phyloP scores from a whole-genome alignment of 2,888 invertebrate species.

The Argyresthia albistria region DNA sequence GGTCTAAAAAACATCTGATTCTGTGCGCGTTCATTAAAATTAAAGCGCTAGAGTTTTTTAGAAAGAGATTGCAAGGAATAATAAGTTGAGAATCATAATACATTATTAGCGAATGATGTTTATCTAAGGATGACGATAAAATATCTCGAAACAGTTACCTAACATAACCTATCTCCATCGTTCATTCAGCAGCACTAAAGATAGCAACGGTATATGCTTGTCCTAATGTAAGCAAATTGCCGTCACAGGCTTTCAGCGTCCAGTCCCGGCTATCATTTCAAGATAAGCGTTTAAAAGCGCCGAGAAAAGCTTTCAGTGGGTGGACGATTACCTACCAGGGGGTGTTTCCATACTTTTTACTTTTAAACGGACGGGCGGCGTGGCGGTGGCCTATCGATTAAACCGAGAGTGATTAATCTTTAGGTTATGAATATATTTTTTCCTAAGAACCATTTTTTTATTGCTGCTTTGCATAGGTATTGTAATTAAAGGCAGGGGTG shows the following conservation, averaged over 20 bases:
- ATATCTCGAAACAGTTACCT: too few relatives aligned
- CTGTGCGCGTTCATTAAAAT: too few relatives aligned
- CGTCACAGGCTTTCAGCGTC: conserved; percentile 65
- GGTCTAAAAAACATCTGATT: too few relatives aligned
- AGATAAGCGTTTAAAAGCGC: conserved; percentile 72
- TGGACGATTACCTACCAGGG: background rate
- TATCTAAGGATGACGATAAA: too few relatives aligned
- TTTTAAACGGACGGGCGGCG: background rate
- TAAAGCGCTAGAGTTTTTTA: too few relatives aligned
- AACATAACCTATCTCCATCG: too few relatives aligned
- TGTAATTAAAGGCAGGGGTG: too few relatives aligned
- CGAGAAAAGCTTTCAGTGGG: conserved; percentile 58
- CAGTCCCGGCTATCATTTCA: conserved; percentile 67
- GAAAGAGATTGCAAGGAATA: background rate
- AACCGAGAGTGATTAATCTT: background rate
- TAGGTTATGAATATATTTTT: too few relatives aligned
- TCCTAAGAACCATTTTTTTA: too few relatives aligned
- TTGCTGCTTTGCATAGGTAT: too few relatives aligned
- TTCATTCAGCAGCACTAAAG: too few relatives aligned
- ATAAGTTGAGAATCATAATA: background rate
- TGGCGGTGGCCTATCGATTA: background rate
- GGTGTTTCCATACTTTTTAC: background rate
- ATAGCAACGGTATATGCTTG: conserved; percentile 12
- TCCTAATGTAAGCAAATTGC: conserved; percentile 71
- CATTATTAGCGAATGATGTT: too few relatives aligned